Evolutionary conservation across 2,797 vertebrate species (phyloP), one percentile per base, ranked within the genome.

Genomic region (Peromyscus attwateri): DNA sequence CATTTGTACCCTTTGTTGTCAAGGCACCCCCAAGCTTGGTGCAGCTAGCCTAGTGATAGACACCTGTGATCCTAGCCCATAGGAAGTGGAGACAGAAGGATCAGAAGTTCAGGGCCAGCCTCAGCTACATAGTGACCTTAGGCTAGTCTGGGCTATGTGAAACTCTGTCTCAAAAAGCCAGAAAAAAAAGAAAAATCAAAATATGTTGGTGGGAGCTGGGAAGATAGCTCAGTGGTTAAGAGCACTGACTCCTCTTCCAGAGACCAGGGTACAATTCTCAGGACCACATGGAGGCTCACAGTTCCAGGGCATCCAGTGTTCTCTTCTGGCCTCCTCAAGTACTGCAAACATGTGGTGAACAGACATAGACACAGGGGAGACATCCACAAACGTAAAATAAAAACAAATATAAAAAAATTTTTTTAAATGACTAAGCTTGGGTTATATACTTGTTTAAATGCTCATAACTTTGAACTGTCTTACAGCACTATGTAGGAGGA

Each of bases 401-500:
- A 85, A 70, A 46, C 25, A 55, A 29, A 40, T 57, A 4, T 40
- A 64, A 75, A 17, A 75, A 17, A 43, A 46, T 52, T 12, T 52
- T 52, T 52, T 52, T 52, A 52, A 91, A 92, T 88, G n/a, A 70
- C 73, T 90, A 89, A 89, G 13, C 71, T 96, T 91, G 90, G 75
- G 71, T 89, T 66, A 77, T 91, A 10, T 27, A 6, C 23, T 92
- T 95, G 13, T 92, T 92, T 55, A 60, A 96, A 57, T 81, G n/a
- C 83, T 84, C 34, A 91, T 89, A 75, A 75, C 66, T 46, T 92
- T 97, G 60, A 3, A 97, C 91, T 98, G 34, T 98, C 85, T 98
- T 99, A 12, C 98, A 99, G 99, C 98, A 99, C 62, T 99, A 99
- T 1, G 99, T 99, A 29, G 99, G 99, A 98, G 99, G 99, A 97